A percentile compares a stretch with the other conserved stretches of the same genome.
These are phyloP conservation scores for Erpornis zantholeuca DNA, from an alignment of 2,113 vertebrate genomes.

Conservation along the genomic window DNA sequence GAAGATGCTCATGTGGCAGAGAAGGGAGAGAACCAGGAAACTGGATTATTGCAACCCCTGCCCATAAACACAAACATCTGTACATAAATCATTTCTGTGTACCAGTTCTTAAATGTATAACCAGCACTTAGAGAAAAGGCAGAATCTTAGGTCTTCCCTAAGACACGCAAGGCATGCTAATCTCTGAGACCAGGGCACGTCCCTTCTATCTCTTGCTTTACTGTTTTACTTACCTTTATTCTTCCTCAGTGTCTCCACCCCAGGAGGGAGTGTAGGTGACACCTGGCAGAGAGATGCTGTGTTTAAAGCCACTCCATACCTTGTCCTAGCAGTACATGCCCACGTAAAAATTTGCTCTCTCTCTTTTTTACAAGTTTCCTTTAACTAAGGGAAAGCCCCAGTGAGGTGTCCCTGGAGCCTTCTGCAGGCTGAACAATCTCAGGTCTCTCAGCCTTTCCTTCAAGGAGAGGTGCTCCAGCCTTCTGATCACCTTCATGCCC, in stretches of 20 bases:
- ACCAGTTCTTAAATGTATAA: neutral
- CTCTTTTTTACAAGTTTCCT: neutral
- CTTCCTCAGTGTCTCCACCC: neutral
- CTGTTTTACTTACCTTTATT: neutral
- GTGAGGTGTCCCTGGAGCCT: neutral
- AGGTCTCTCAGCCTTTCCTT: neutral
- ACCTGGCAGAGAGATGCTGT: neutral
- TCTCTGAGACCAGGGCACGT: neutral
- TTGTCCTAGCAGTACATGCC: neutral
- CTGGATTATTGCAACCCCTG: neutral
- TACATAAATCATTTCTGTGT: neutral
- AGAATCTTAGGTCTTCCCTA: neutral
- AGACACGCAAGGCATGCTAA: neutral
- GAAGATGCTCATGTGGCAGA: neutral
- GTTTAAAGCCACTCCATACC: neutral
- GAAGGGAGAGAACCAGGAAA: neutral
- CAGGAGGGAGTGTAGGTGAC: neutral
- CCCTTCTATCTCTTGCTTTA: neutral
- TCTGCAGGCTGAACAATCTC: neutral
- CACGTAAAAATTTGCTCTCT: neutral
- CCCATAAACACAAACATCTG: neutral
- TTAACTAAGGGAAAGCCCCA: neutral
- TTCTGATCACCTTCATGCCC: neutral
- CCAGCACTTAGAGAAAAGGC: neutral
- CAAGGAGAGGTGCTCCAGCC: neutral